Evolutionary conservation across 2,888 invertebrate genomes (phyloP), one percentile per base, ranked within the genome.

Genomic region (Diplazon laetatorius): DNA sequence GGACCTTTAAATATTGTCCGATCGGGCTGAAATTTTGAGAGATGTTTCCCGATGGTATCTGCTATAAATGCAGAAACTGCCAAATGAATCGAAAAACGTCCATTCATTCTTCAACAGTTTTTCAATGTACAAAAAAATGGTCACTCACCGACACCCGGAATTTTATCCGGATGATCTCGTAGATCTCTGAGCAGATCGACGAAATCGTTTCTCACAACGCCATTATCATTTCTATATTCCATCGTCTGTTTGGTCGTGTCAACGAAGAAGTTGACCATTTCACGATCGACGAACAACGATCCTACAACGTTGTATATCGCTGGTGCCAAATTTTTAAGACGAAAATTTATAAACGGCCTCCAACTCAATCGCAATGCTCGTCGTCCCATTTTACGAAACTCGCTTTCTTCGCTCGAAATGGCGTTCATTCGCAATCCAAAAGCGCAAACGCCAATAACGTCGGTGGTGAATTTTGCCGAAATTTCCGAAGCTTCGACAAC

Each of bases 141-240:
- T n/a, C n/a, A n/a, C 48, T 48, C 8, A 63, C 63, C 63, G n/a
- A 63, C 16, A 1, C 76, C 76, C 0, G 37, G 46, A 4, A 76
- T 52, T 48, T 59, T 76, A 0, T 80, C 71, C 0, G 82, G 82
- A 70, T 91, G 90, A 60, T 92, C 91, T 80, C 92, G 92, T 20
- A 93, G 82, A 44, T 93, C 91, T 25, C 93, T 90, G 55, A 93
- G 87, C 1, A 93, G 83, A 81, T 94, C 93, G 71, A 94, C 86
- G 78, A 94, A 93, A 86, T 93, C 94, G 65, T 93, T 92, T 42
- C 93, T 87, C 0, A 85, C 86, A 0, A 93, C 83, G 8, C 92
- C 89, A 82, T 92, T 92, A 42, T 87, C 87, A 82, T 92, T 91
- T n/a, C 93, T 88, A 75, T 91, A 91, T 1, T 91, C 88, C 0